Conservation (phyloP, 2,113 vertebrate genomes). For the Camelus dromedarius region DNA sequence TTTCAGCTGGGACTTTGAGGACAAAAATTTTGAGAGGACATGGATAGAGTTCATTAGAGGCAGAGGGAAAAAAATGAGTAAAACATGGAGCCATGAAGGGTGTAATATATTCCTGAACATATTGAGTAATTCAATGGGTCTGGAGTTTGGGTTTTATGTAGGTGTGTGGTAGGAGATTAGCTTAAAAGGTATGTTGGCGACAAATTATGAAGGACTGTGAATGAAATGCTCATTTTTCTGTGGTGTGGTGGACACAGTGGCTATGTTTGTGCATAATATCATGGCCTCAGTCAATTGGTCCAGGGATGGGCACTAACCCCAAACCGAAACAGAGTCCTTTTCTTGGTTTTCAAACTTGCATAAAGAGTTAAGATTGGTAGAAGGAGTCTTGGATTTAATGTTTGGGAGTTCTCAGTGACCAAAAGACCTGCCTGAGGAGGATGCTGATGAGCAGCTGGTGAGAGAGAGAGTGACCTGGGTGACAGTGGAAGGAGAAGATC, state of each 20-base stretch:
- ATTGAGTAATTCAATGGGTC: neutral
- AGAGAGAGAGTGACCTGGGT: neutral
- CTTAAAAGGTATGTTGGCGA: conserved; percentile 25
- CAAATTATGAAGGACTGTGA: conserved; percentile 15
- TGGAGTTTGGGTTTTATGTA: conserved; percentile 29
- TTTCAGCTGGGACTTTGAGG: conserved; percentile 44
- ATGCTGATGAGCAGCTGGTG: neutral
- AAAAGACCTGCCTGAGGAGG: neutral
- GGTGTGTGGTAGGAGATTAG: neutral
- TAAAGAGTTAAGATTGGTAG: neutral
- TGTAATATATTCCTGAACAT: conserved; percentile 21
- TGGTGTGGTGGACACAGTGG: neutral
- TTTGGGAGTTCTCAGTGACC: conserved; percentile 27
- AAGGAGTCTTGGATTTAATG: neutral
- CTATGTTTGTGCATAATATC: neutral
- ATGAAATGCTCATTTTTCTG: neutral
- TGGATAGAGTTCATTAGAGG: neutral
- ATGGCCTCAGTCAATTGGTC: neutral
- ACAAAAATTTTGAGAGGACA: conserved; percentile 36
- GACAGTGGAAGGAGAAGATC: neutral
- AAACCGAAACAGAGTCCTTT: conserved; percentile 48
- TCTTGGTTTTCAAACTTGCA: conserved; percentile 16
- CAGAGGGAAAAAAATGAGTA: conserved; percentile 11
- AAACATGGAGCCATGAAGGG: neutral
- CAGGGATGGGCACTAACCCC: neutral